These are phyloP conservation scores for Craniophora ligustri DNA, from an alignment of 2,888 invertebrate species.

Conservation along the genomic window DNA sequence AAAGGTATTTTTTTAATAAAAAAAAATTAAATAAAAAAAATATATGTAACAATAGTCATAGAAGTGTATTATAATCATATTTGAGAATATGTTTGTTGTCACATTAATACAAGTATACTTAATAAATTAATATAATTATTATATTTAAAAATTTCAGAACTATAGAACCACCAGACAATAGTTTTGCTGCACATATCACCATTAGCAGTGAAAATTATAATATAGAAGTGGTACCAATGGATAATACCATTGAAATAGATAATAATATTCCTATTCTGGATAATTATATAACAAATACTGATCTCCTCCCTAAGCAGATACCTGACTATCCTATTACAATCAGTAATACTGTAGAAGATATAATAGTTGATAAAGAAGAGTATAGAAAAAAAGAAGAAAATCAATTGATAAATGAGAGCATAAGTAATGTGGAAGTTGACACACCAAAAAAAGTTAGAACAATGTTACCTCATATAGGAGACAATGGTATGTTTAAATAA, in stretches of 20 bases:
- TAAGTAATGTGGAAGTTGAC: background rate
- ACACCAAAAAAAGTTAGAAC: background rate
- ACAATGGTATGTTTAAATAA: conserved; percentile 22
- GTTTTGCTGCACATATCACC: conserved; percentile 45
- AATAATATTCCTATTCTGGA: background rate
- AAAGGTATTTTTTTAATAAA: conserved; percentile 11
- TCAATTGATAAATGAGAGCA: background rate
- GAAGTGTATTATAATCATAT: no score
- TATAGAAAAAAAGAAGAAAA: background rate
- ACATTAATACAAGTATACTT: background rate
- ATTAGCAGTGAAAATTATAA: conserved; percentile 43
- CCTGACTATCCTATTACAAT: no score
- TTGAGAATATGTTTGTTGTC: background rate
- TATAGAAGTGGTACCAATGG: conserved; percentile 44
- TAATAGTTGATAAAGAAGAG: background rate
- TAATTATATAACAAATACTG: background rate
- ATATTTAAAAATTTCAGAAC: conserved; percentile 30
- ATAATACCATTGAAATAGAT: background rate
- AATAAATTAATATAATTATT: background rate
- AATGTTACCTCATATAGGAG: conserved; percentile 7
- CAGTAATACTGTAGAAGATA: background rate
- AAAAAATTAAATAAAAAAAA: background rate
- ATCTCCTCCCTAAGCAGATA: no score
- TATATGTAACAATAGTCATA: no score
- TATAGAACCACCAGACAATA: conserved; percentile 27